Base-by-base conservation (phyloP, 2,113 vertebrate species). In the Atractosteus spatula region DNA sequence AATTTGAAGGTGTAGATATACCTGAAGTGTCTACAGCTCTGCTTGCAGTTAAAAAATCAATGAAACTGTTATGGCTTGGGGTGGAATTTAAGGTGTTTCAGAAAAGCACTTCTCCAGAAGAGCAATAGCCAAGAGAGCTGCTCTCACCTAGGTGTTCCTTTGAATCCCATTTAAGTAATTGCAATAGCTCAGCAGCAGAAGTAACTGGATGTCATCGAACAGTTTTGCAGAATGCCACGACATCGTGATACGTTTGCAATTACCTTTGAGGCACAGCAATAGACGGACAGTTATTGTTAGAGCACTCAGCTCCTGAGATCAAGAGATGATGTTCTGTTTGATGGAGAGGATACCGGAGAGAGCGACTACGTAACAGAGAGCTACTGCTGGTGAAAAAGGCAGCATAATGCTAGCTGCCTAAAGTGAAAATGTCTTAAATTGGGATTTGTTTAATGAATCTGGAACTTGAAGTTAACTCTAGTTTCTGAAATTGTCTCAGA, bases 251-350 rank as follows among this genome's bases (percentile, higher is more conserved):
- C 59, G 55, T 45, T 12, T 69, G 72, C 57, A 62, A 55, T 73
- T 73, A 59, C 42, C n/a, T 64, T 8, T 70, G 71, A 67, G 51
- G 51, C 62, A 54, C 17, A 66, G 63, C 63, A 45, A 66, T 55
- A 66, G 71, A 54, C 41, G 71, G 71, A 56, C 71, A 66, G 51
- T 55, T 55, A 56, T 10, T 43, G 12, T 56, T 66, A 4, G 41
- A 47, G 41, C 63, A 16, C 71, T 56, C 12, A 4, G 55, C 41
- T 41, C 42, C n/a, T 43, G 51, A 67, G 64, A 59, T 73, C 64
- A 17, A 73, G 64, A 54, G 44, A 7, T 43, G 70, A 43, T 65
- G 62, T 41, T 11, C 62, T 11, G 5, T 65, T 65, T 41, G 62
- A 41, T 65, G 6, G n/a, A 43, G 41, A 65, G 41, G 41, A 43